Base-by-base conservation (phyloP, 2,113 vertebrate species). In the human region DNA sequence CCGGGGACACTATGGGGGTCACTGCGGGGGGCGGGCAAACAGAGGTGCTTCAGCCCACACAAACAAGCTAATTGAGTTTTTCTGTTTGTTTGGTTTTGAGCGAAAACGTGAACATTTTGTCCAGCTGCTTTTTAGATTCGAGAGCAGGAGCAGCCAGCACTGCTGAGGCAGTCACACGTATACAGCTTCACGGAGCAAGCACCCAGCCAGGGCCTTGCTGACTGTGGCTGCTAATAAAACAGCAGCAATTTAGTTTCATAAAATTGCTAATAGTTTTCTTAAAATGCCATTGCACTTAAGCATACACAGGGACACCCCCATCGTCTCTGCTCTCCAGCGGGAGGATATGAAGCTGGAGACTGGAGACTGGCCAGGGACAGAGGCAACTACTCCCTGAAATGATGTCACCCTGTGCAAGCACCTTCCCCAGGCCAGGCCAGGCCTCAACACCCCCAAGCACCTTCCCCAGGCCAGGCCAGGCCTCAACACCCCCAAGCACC, bases 201-300 rank as follows among this genome's bases (percentile, higher is more conserved):
- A 17, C 76, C 59, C 45, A 38, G 12, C 40, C 22, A 17, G 32
- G 23, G 30, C 38, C 45, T 89, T 87, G 61, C 81, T 66, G 30
- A 61, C n/a, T n/a, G 22, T 66, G 0, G 0, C 30, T 59, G 32
- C 90, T 38, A n/a, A 61, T 1, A 9, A 6, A 27, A 30, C 11
- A 30, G 61, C 61, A 64, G 61, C 61, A 64, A 30, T 30, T 64
- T 5, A 70, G 76, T 55, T 72, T 81, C 57, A 45, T 50, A 90
- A 90, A 72, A 80, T 43, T 52, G 8, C 50, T 89, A 48, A 43
- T 76, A 25, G 35, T 88, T 89, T 82, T 88, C 87, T 93, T 89
- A 89, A 86, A 82, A 72, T 50, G 6, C 12, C 38, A 61, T 17
- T 57, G 30, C 10, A 5, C 27, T 73, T 55, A 87, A 85, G 66